Conservation (phyloP, 2,888 invertebrate species). For the Athalia cordata region DNA sequence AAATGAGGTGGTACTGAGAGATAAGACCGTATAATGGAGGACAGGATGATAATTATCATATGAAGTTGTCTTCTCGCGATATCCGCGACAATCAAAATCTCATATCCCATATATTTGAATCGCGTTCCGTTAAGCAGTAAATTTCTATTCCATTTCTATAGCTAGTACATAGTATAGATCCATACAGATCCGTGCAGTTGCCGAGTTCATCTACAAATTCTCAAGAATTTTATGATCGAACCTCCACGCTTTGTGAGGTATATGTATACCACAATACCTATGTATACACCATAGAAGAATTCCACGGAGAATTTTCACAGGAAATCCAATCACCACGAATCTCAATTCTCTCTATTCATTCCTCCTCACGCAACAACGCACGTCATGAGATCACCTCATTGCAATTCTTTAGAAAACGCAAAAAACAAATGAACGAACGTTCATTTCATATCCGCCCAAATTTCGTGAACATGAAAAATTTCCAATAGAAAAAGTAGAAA, state of each 20-base stretch:
- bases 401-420: no score
- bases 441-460: no score
- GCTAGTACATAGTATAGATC: no score
- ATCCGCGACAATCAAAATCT: conserved; percentile 15
- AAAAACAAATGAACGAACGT: no score
- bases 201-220: conserved; percentile 11
- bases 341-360: background rate
- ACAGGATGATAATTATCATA: background rate
- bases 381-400: no score
- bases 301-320: background rate
- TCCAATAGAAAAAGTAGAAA: no score
- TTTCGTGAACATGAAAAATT: no score
- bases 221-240: background rate
- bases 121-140: background rate
- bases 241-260: no score
- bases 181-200: no score
- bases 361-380: background rate
- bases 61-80: background rate
- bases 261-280: background rate
- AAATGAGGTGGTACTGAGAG: background rate
- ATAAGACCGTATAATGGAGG: background rate
- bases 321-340: conserved; percentile 28
- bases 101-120: background rate
- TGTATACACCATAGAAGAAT: conserved; percentile 1
- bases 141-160: background rate